phyloP scores from a whole-genome alignment of 1,140 invertebrate genomes.

The Drosophila ercepeae region DNA sequence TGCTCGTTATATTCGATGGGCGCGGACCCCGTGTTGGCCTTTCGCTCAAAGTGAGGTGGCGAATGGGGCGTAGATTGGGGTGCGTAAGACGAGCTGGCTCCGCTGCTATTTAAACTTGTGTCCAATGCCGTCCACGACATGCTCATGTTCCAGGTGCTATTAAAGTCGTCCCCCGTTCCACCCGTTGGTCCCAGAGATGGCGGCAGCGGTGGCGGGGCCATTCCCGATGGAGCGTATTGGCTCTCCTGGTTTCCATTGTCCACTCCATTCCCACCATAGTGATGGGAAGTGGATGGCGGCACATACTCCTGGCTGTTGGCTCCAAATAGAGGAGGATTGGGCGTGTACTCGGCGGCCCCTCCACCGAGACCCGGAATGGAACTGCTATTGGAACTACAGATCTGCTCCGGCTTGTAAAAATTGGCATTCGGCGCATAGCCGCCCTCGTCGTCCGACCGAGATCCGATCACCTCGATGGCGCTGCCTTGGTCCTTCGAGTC shows the following conservation, averaged over 20 bases:
- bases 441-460: slow-evolving; percentile 77
- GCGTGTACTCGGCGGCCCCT: slow-evolving; percentile 47
- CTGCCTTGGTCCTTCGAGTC: slow-evolving; percentile 66
- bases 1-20: slow-evolving; percentile 85
- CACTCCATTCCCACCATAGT: slow-evolving; percentile 34
- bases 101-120: slow-evolving; percentile 65
- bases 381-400: slow-evolving; percentile 37
- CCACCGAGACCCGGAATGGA: slow-evolving; percentile 63
- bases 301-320: slow-evolving; percentile 52
- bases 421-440: slow-evolving; percentile 62
- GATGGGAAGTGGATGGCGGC: slow-evolving; percentile 57
- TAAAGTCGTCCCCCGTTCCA: slow-evolving; percentile 50
- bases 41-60: slow-evolving; percentile 88
- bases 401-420: slow-evolving; percentile 68
- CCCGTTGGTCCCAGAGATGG: slow-evolving; percentile 61
- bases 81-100: slow-evolving; percentile 58
- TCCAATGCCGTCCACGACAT: slow-evolving; percentile 78
- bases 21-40: slow-evolving; percentile 84
- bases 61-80: slow-evolving; percentile 86
- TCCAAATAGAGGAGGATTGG: slow-evolving; percentile 40
- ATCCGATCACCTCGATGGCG: slow-evolving; percentile 85
- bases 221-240: slow-evolving; percentile 77
- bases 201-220: slow-evolving; percentile 86
- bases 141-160: slow-evolving; percentile 80
- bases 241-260: slow-evolving; percentile 17